A percentile compares a stretch with the other conserved stretches of the same genome.
Conservation (phyloP, 2,797 vertebrate species). For the Thalassophryne amazonica region DNA sequence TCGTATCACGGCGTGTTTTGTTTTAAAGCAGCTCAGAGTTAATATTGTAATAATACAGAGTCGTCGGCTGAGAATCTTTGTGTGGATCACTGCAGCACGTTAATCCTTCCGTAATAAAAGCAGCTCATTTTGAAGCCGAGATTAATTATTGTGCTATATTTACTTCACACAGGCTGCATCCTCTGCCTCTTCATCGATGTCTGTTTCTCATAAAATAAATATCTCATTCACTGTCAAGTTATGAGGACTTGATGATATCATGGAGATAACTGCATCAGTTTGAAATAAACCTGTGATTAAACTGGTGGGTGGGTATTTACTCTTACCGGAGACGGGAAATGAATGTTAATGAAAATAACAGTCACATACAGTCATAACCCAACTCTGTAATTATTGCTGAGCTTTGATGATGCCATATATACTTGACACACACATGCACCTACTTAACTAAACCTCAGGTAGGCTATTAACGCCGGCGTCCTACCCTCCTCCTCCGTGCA, state of each 20-base stretch:
- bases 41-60: conserved; percentile 13
- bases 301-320: conserved; percentile 85
- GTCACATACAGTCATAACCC: conserved; percentile 79
- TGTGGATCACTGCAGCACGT: not conserved
- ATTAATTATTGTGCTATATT: conserved; percentile 26
- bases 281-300: conserved; percentile 92
- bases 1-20: conserved; percentile 29
- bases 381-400: conserved; percentile 80
- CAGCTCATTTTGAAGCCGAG: conserved; percentile 16
- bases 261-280: conserved; percentile 80
- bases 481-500: conserved; percentile 25
- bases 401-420: conserved; percentile 72
- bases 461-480: conserved; percentile 48
- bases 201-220: conserved; percentile 52
- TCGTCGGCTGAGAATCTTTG: not conserved
- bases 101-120: conserved; percentile 4
- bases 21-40: conserved; percentile 1
- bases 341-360: conserved; percentile 94
- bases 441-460: conserved; percentile 65
- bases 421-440: conserved; percentile 44
- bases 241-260: conserved; percentile 79
- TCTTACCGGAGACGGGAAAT: conserved; percentile 85
- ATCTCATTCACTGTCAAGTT: conserved; percentile 40
- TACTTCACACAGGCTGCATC: conserved; percentile 7
- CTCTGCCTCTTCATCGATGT: conserved; percentile 12